Base-by-base conservation (phyloP, 2,797 vertebrate species). In the Oreonectes daqikongensis region DNA sequence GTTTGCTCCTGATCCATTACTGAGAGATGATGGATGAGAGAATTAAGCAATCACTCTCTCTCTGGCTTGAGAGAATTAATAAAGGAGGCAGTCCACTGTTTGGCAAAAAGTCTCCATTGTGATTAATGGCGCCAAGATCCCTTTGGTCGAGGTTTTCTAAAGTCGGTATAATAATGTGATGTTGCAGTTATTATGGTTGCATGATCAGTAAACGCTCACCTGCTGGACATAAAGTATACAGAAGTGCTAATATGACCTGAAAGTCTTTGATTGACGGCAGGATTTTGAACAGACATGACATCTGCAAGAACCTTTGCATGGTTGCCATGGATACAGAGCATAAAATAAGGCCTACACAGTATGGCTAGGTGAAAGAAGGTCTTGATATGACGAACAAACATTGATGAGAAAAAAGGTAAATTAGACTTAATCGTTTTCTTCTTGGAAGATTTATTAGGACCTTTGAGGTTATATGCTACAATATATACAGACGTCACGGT, bases 21-120 rank as follows among this genome's bases (percentile, higher is more conserved):
- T 57, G 69, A 28, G 15, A 57, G 71, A 88, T 89, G 89, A 92
- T 85, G 80, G 85, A 92, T 90, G 88, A 83, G 72, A 75, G 73
- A 88, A 48, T 72, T 30, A 65, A 80, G 79, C 88, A 88, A 88
- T 91, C 88, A 87, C 53, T 80, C 75, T 87, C 69, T 82, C 75
- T 88, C 84, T 87, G 89, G 85, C 87, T 78, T 46, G 55, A 79
- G 81, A 85, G 90, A 89, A 90, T 90, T 85, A 91, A 91, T 91
- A 81, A 78, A 65, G 75, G 38, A 73, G 65, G 82, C 80, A 81
- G 80, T 69, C 77, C 14, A 28, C 65, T 81, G 79, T 83, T 84
- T 79, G 78, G 79, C 77, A 84, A 82, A 78, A 80, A 50, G 79
- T 75, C 77, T 86, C 81, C 77, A 71, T 82, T 65, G 50, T 77